A percentile compares a stretch with the other conserved stretches of the same genome.
phyloP scores from a whole-genome alignment of 2,113 vertebrate genomes.

The Thamnophis sirtalis region DNA sequence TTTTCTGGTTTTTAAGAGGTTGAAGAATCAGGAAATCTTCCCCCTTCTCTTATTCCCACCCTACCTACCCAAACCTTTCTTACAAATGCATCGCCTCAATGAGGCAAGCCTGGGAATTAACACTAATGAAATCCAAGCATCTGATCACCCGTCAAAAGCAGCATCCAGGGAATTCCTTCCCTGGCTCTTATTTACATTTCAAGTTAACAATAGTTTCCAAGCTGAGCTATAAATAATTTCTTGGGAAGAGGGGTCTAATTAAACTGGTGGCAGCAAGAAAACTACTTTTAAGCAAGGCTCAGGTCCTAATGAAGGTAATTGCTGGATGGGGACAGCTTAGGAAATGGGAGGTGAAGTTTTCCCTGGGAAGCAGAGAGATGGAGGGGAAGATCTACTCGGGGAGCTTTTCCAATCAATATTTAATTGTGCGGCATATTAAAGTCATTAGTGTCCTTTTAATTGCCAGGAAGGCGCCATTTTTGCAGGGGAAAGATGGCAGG shows the following conservation, averaged over 20 bases:
- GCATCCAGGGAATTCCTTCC: slow-evolving; percentile 65
- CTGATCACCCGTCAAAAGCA: slow-evolving; percentile 49
- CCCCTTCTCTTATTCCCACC: slow-evolving; percentile 16
- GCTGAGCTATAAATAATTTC: slow-evolving; percentile 78
- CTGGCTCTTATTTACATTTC: slow-evolving; percentile 78
- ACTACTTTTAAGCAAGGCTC: slow-evolving; percentile 72
- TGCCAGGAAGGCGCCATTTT: slow-evolving; percentile 26
- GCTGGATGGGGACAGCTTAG: slow-evolving; percentile 75
- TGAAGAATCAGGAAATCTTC: not conserved
- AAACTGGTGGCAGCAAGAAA: slow-evolving; percentile 72
- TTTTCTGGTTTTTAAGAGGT: not conserved
- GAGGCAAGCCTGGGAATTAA: slow-evolving; percentile 33
- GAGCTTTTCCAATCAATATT: slow-evolving; percentile 76
- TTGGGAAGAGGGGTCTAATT: slow-evolving; percentile 78
- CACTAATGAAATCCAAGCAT: slow-evolving; percentile 55
- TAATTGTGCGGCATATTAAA: slow-evolving; percentile 67
- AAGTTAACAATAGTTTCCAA: slow-evolving; percentile 75
- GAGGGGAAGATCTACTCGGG: slow-evolving; percentile 59
- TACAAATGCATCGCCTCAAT: slow-evolving; percentile 6
- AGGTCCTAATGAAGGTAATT: slow-evolving; percentile 79
- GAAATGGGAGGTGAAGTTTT: slow-evolving; percentile 67
- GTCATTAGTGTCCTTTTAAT: slow-evolving; percentile 42
- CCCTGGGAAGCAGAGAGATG: slow-evolving; percentile 57
- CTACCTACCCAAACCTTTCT: not conserved
- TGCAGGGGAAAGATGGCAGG: not conserved